Base-by-base conservation (phyloP, 2,888 invertebrate genomes). In the Phengaris arion region DNA sequence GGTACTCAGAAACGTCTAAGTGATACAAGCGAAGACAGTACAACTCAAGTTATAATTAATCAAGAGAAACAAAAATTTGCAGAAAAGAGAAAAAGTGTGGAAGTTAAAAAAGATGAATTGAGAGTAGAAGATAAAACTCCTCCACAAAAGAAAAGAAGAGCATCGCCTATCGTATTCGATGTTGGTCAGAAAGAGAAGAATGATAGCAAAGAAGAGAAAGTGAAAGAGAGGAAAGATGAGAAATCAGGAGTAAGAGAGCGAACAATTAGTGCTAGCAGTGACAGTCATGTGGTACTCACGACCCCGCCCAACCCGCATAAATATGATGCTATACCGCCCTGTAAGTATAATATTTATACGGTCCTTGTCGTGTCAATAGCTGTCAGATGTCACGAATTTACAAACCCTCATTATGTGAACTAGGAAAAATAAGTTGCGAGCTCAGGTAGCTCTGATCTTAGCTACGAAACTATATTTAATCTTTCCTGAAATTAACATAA, bases 161-260 rank as follows among this genome's bases (percentile, higher is more conserved):
- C 94, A 1, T 95, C 95, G 0, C 95, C 95, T 0, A 95, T 95
- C 76, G 89, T 95, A 59, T 95, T 95, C 81, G 90, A 94, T 81
- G 88, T 91, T 9, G 82, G 81, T 10, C 89, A 87, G 81, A 89
- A 85, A 79, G 85, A 81, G 64, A 64, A 64, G 64, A 64, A 35
- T 35, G 64, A 64, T 64, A 52, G 52, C 77, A 88, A 87, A 64
- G 77, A 76, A 45, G 74, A 75, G 51, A 74, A 55, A 35, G 85
- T 84, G 68, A 81, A 76, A 45, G 88, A 82, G 76, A 87, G 22
- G 12, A 64, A 64, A 64, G 64, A 64, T 12, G 64, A 64, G 77
- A 85, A 64, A 59, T 22, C 57, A 4, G 35, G 64, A 8, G 91
- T 85, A 57, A 86, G 91, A 76, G 87, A 89, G 80, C 87, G 91